Evolutionary conservation across 2,888 invertebrate genomes (phyloP).

Genomic region (Achlya flavicornis): DNA sequence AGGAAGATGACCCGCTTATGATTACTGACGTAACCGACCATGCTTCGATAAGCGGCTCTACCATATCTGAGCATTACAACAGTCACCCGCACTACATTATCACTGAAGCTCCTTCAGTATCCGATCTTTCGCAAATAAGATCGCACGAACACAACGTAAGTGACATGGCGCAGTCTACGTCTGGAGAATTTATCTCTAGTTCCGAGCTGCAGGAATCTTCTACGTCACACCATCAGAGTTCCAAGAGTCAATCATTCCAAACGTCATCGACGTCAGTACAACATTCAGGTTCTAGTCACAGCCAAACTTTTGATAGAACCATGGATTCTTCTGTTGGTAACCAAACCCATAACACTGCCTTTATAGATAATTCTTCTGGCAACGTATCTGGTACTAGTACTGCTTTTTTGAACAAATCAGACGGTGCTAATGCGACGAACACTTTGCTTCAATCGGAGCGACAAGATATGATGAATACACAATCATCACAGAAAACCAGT

Average conservation of each 20-base stretch:
- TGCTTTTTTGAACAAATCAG: slow-evolving; percentile 59
- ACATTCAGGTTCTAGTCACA: slow-evolving; percentile 68
- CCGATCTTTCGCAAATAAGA: slow-evolving; percentile 74
- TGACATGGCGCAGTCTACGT: slow-evolving; percentile 74
- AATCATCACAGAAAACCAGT: slow-evolving; percentile 46
- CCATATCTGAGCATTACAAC: slow-evolving; percentile 77
- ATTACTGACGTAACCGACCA: slow-evolving; percentile 80
- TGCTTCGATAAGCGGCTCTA: slow-evolving; percentile 76
- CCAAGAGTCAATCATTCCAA: slow-evolving; percentile 73
- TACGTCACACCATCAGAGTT: slow-evolving; percentile 70
- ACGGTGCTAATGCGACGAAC: slow-evolving; percentile 67
- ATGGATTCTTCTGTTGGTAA: slow-evolving; percentile 65
- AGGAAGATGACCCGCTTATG: slow-evolving; percentile 81
- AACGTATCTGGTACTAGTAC: slow-evolving; percentile 51
- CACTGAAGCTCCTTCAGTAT: slow-evolving; percentile 78
- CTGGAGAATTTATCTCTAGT: slow-evolving; percentile 74
- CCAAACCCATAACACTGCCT: slow-evolving; percentile 75
- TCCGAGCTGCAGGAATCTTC: slow-evolving; percentile 71
- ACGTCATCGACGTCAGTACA: slow-evolving; percentile 72
- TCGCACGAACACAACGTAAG: slow-evolving; percentile 67
- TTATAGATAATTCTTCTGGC: slow-evolving; percentile 61
- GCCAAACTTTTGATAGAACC: slow-evolving; percentile 69
- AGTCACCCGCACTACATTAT: slow-evolving; percentile 82
- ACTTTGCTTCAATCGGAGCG: slow-evolving; percentile 76
- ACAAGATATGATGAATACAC: slow-evolving; percentile 59